These are phyloP conservation scores for Norana najaformis DNA, from an alignment of 2,888 invertebrate species.

Conservation along the genomic window DNA sequence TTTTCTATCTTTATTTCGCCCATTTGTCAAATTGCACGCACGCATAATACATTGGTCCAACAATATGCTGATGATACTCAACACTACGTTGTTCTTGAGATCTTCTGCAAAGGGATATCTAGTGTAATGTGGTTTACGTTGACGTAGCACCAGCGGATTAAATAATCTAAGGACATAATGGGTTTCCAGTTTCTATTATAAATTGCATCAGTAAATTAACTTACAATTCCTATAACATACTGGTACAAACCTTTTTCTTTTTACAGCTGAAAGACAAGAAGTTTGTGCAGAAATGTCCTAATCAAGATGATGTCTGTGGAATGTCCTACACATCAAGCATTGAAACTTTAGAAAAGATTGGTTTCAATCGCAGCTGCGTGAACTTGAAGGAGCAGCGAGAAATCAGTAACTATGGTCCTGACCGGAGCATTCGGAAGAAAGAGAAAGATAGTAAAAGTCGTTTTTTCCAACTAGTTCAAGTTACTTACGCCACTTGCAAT, in stretches of 20 bases:
- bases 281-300: background rate
- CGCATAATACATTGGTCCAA: no score
- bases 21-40: no score
- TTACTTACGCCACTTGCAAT: background rate
- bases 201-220: no score
- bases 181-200: background rate
- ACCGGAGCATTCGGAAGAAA: background rate
- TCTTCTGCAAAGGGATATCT: no score
- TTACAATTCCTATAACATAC: background rate
- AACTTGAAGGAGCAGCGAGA: background rate
- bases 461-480: background rate
- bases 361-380: conserved; percentile 1
- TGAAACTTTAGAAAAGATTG: background rate
- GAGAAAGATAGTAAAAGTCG: background rate
- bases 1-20: no score
- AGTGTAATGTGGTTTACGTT: no score
- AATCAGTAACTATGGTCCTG: background rate
- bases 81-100: no score
- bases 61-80: no score
- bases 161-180: background rate
- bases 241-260: background rate
- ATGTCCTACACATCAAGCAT: conserved; percentile 4
- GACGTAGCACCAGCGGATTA: no score
- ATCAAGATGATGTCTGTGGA: background rate
- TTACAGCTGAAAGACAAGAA: background rate